phyloP scores from a whole-genome alignment of 2,888 invertebrate species.

The Muscina levida region DNA sequence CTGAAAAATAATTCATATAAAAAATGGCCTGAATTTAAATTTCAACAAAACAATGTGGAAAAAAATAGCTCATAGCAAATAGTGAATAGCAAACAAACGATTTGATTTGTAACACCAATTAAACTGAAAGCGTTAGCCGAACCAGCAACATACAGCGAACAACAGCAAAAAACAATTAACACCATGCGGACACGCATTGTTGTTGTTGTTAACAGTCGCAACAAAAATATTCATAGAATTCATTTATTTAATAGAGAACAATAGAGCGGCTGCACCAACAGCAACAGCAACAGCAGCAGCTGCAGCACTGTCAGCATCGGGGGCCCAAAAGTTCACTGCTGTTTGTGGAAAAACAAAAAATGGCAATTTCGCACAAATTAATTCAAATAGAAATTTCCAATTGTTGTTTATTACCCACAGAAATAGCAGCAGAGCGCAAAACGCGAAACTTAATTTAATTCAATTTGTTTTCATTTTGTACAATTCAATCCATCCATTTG shows the following conservation, averaged over 20 bases:
- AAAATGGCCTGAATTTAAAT: slow-evolving; percentile 49
- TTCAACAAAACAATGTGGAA: slow-evolving; percentile 46
- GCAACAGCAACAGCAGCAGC: too few relatives aligned
- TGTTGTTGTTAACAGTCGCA: too few relatives aligned
- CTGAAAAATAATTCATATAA: slow-evolving; percentile 30
- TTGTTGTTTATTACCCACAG: too few relatives aligned
- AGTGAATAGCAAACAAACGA: slow-evolving; percentile 9
- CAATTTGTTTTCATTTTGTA: neutral
- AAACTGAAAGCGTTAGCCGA: neutral
- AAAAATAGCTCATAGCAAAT: slow-evolving; percentile 16
- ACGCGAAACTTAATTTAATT: slow-evolving; percentile 9
- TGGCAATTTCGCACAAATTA: neutral
- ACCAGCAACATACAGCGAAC: neutral
- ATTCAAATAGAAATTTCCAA: too few relatives aligned
- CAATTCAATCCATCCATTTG: neutral
- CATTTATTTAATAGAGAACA: neutral
- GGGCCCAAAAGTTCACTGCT: neutral
- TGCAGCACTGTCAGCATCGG: neutral
- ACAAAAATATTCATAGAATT: slow-evolving; percentile 1
- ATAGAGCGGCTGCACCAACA: too few relatives aligned
- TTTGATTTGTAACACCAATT: slow-evolving; percentile 46
- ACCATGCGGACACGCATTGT: neutral
- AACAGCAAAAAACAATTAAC: neutral
- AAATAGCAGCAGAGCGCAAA: too few relatives aligned
- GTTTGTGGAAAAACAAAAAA: neutral